A percentile compares a stretch with the other conserved stretches of the same genome.
phyloP scores from a whole-genome alignment of 2,113 vertebrate genomes.

The Maccullochella peelii region DNA sequence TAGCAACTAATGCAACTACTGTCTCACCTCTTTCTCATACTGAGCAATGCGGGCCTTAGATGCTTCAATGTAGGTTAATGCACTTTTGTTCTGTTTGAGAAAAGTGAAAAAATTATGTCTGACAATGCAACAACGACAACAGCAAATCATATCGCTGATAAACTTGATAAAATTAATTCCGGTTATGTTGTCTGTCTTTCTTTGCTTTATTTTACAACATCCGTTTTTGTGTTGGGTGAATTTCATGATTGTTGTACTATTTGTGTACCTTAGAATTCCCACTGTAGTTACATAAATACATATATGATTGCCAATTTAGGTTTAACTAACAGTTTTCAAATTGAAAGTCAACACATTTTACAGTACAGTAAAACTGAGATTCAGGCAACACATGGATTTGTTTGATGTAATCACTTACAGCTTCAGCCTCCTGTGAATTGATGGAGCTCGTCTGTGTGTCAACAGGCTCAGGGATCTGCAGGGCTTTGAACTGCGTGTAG shows the following conservation, averaged over 20 bases:
- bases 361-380: background rate
- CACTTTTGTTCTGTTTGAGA: conserved; percentile 84
- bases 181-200: background rate
- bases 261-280: background rate
- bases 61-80: conserved; percentile 81
- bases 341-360: background rate
- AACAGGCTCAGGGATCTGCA: conserved; percentile 89
- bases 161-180: background rate
- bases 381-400: background rate
- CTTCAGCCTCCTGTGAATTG: conserved; percentile 87
- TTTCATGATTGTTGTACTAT: background rate
- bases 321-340: background rate
- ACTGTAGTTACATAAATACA: background rate
- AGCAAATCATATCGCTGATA: background rate
- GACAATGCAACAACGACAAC: background rate
- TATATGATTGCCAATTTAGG: background rate
- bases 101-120: conserved; percentile 24
- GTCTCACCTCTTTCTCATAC: conserved; percentile 88
- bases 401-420: conserved; percentile 85
- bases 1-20: background rate
- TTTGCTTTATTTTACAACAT: background rate
- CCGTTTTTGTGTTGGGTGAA: background rate
- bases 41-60: conserved; percentile 88
- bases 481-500: conserved; percentile 86
- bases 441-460: conserved; percentile 89